Base-by-base conservation (phyloP, 2,888 invertebrate genomes). In the Microdon myrmicae region DNA sequence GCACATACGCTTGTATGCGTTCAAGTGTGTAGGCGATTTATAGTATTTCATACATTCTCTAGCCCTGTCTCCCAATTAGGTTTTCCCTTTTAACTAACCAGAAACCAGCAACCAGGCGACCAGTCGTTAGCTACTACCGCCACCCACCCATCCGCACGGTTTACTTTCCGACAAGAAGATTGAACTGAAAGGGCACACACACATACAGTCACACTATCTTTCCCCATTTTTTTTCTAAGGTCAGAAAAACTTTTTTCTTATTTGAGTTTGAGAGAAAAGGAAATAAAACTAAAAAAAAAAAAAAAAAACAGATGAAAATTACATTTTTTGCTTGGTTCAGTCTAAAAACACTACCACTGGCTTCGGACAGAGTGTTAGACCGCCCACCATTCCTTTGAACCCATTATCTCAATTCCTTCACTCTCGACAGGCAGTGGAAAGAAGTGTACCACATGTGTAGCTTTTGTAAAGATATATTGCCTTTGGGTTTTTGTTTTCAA, bases 301-400 rank as follows among this genome's bases (percentile, higher is more conserved):
- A 59, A 61, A 55, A 56, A 69, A 64, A 69, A 72, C 72, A 71
- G 74, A 75, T 77, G 73, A 75, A 75, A 75, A 75, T 76, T 76
- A 75, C 76, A 75, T 75, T 76, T 75, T 72, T 74, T 70, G 68
- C 69, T 70, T 69, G 70, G 69, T 71, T 69, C 53, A 59, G 45
- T 56, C 44, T 44, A 41, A 35, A 59, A 48, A 53, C 41, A 32
- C 54, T 14, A 31, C 31, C 31, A 47, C 35, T 29, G 22, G 35
- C 28, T 7, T 34, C 13, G n/a, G n/a, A n/a, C n/a, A n/a, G n/a
- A 44, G 5, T n/a, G 23, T n/a, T 31, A 41, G 23, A 41, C 9
- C 23, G 37, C 48, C 44, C 23, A 37, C 51, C 51, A 53, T 58
- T 58, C 64, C 43, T 64, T 64, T 29, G 58, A 58, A 64, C 58